A percentile compares a stretch with the other conserved stretches of the same genome.
These are phyloP conservation scores for Campoplex capitator DNA, from an alignment of 2,888 invertebrate species.

Conservation along the genomic window DNA sequence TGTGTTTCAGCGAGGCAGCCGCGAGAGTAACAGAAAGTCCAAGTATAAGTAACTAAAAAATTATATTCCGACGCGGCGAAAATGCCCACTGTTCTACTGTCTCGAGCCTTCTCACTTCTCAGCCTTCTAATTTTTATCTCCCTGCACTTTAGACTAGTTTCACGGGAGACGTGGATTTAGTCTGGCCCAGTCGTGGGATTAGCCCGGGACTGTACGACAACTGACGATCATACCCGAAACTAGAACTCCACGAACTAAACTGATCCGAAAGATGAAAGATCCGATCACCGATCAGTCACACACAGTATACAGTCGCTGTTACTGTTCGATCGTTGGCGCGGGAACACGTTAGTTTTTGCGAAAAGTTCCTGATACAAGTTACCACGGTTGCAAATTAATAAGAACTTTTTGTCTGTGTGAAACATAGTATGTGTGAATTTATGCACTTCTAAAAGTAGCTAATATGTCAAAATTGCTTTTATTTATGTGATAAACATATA, in stretches of 20 bases:
- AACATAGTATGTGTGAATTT: background rate
- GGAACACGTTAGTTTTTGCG: background rate
- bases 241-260: no score
- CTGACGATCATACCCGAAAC: no score
- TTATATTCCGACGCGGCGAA: slow-evolving; percentile 50
- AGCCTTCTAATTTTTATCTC: background rate
- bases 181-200: no score
- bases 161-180: no score
- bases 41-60: slow-evolving; percentile 44
- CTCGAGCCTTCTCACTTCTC: background rate
- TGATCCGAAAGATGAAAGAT: background rate
- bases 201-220: no score
- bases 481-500: background rate
- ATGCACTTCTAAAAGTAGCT: background rate
- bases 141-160: background rate
- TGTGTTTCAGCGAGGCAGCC: slow-evolving; percentile 28
- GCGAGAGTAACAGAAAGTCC: slow-evolving; percentile 34
- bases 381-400: background rate
- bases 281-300: background rate
- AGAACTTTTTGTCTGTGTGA: background rate
- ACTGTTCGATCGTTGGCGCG: slow-evolving; percentile 1
- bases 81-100: background rate
- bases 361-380: background rate
- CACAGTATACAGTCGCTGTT: background rate
- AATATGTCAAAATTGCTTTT: background rate